Conservation (phyloP, 2,113 vertebrate species). For the Oceanodroma tethys region DNA sequence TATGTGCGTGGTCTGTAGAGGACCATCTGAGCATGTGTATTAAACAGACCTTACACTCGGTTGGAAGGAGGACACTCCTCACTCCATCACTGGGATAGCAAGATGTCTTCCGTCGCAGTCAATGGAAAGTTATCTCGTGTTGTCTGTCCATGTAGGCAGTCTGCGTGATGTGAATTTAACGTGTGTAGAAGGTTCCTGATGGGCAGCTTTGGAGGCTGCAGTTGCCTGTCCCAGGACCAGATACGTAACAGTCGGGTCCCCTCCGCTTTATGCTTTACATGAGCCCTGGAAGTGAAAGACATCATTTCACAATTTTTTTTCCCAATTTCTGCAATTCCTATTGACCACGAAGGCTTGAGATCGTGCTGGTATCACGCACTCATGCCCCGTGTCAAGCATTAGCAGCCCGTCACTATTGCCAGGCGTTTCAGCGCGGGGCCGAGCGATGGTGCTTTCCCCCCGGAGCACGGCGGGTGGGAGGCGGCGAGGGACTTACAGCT, state of each 20-base stretch:
- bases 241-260: not conserved
- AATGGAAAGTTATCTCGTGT: rapidly evolving
- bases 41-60: not conserved
- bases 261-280: not conserved
- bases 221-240: not conserved
- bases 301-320: not conserved
- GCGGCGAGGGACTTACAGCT: not conserved
- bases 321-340: not conserved
- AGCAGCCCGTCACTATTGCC: rapidly evolving
- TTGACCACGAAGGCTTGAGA: not conserved
- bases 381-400: not conserved
- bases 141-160: rapidly evolving
- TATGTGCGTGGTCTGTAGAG: not conserved
- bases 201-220: not conserved
- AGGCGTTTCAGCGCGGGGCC: rapidly evolving
- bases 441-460: not conserved
- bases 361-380: rapidly evolving
- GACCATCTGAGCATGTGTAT: not conserved
- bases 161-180: not conserved
- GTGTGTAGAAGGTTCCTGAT: not conserved
- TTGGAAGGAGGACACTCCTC: not conserved
- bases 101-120: not conserved
- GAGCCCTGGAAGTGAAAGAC: not conserved
- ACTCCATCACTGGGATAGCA: rapidly evolving
- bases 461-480: rapidly evolving